Percentiles rank a stretch among this genome's conserved stretches.
These are phyloP conservation scores for Pseudolaguvia tuberculata DNA, from an alignment of 2,113 vertebrate species.

Conservation along the genomic window DNA sequence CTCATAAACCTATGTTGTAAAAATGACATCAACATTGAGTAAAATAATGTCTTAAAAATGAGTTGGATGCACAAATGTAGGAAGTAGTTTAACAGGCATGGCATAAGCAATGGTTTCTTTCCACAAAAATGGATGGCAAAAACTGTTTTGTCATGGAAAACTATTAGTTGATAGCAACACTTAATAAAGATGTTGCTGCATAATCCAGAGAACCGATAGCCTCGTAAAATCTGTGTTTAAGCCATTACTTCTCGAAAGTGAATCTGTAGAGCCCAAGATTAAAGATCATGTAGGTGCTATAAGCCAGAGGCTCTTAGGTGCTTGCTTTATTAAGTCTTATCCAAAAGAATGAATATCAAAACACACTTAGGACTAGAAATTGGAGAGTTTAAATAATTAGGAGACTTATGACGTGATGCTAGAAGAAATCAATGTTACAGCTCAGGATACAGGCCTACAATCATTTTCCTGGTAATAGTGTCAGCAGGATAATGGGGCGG, in stretches of 20 bases:
- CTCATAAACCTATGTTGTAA: constrained; percentile 35
- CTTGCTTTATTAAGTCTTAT: constrained; percentile 1
- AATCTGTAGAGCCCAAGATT: neutral
- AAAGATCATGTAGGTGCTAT: constrained; percentile 9
- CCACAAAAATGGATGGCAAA: constrained; percentile 1
- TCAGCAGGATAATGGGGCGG: too few relatives aligned
- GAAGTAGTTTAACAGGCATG: constrained; percentile 38
- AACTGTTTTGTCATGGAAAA: constrained; percentile 25
- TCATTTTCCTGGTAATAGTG: too few relatives aligned
- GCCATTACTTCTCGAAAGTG: neutral
- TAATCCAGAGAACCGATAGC: neutral
- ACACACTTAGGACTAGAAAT: neutral
- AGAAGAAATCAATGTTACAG: neutral
- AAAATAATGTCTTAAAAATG: too few relatives aligned
- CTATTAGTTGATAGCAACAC: constrained; percentile 17
- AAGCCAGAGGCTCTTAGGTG: neutral
- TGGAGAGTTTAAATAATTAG: neutral
- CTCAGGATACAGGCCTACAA: neutral
- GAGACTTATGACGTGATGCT: neutral
- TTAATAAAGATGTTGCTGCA: constrained; percentile 15
- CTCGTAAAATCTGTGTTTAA: neutral
- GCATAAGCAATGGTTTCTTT: constrained; percentile 26
- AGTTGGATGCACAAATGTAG: constrained; percentile 32
- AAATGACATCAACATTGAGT: constrained; percentile 40
- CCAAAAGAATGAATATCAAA: neutral